These are phyloP conservation scores for Drosophila albomicans DNA, from an alignment of 1,140 invertebrate species.

Conservation along the genomic window DNA sequence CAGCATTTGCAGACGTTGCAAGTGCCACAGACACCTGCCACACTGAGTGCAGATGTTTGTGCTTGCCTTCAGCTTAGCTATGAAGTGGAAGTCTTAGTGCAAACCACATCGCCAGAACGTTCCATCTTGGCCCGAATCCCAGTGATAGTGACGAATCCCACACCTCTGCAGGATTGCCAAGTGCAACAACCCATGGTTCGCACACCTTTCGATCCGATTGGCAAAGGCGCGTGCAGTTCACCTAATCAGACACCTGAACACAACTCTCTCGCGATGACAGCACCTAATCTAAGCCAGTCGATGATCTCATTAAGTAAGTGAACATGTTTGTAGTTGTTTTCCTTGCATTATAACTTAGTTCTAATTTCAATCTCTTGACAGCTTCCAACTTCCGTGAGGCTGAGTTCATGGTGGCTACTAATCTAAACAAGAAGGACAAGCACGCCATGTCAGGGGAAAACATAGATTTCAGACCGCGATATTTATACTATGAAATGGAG, in stretches of 20 bases:
- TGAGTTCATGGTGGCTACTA: constrained; percentile 70
- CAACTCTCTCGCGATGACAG: constrained; percentile 1
- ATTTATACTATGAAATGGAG: constrained; percentile 75
- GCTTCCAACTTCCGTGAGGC: constrained; percentile 70
- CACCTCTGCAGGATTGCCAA: constrained; percentile 36
- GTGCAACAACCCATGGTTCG: not conserved
- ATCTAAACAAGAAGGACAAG: constrained; percentile 71
- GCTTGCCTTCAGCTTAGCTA: constrained; percentile 89
- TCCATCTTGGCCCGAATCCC: constrained; percentile 85
- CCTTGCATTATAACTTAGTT: not conserved
- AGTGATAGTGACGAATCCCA: constrained; percentile 86
- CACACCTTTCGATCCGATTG: constrained; percentile 13
- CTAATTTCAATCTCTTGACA: not conserved
- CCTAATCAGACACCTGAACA: constrained; percentile 48
- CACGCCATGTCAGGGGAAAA: constrained; percentile 64
- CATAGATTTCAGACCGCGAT: constrained; percentile 70
- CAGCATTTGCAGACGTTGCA: constrained; percentile 85
- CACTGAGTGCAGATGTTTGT: constrained; percentile 88
- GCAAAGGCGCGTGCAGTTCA: constrained; percentile 21
- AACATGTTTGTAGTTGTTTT: too few relatives aligned
- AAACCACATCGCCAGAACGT: constrained; percentile 75
- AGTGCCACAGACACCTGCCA: constrained; percentile 89
- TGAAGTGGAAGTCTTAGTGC: constrained; percentile 87
- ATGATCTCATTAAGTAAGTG: constrained; percentile 61
- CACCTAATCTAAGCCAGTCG: constrained; percentile 48